A percentile compares a stretch with the other conserved stretches of the same genome.
phyloP scores from a whole-genome alignment of 2,888 invertebrate genomes.

The Tromatobia lineatoria region DNA sequence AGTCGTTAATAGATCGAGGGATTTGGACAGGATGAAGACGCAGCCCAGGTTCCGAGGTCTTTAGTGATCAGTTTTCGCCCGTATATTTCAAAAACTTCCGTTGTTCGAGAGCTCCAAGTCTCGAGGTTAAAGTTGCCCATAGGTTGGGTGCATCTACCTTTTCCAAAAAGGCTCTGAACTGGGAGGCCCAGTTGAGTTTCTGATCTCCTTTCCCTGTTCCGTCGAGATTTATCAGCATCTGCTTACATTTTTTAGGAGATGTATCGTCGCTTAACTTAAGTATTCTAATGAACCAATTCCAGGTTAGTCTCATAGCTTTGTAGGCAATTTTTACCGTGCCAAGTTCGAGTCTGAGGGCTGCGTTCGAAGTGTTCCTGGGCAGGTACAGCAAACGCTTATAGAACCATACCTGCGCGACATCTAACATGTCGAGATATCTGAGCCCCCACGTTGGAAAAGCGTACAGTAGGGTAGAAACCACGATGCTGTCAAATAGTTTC shows the following conservation, averaged over 20 bases:
- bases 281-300: conserved; percentile 36
- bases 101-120: conserved; percentile 1
- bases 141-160: conserved; percentile 14
- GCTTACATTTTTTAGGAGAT: conserved; percentile 42
- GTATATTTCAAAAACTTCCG: conserved; percentile 3
- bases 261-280: conserved; percentile 20
- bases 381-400: neutral
- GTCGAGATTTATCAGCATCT: conserved; percentile 31
- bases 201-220: neutral
- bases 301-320: conserved; percentile 28
- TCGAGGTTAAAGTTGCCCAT: conserved; percentile 14
- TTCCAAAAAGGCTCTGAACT: conserved; percentile 22
- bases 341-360: conserved; percentile 37
- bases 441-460: conserved; percentile 58
- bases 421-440: conserved; percentile 49
- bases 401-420: conserved; percentile 36
- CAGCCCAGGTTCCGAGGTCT: conserved; percentile 26
- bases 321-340: conserved; percentile 13
- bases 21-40: conserved; percentile 5
- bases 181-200: conserved; percentile 32
- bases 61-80: neutral
- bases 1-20: neutral
- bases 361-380: neutral
- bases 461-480: conserved; percentile 40
- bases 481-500: conserved; percentile 48